Conservation (phyloP, 2,113 vertebrate species). For the Mesocricetus auratus region DNA sequence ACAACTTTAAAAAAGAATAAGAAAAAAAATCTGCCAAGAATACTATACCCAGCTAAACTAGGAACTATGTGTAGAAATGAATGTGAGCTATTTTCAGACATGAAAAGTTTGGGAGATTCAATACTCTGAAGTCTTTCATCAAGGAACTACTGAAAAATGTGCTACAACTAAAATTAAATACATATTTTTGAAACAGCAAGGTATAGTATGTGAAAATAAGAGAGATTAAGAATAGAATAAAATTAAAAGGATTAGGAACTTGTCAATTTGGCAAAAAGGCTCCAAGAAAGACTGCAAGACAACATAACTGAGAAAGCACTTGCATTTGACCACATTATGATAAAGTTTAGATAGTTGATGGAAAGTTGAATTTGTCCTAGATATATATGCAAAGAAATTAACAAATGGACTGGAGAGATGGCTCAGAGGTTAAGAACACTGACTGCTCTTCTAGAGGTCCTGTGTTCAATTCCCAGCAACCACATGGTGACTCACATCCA, state of each 20-base stretch:
- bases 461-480: too few species aligned
- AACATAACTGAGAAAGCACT: background rate
- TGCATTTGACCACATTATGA: background rate
- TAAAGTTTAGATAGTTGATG: background rate
- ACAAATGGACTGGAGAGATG: background rate
- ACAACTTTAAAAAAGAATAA: background rate
- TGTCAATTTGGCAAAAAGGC: background rate
- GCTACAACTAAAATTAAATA: background rate
- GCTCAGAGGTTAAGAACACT: too few species aligned
- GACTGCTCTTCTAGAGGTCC: too few species aligned
- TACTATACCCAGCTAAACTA: slow-evolving; percentile 14
- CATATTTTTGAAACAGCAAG: background rate
- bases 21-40: background rate
- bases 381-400: background rate
- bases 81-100: background rate
- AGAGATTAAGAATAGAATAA: background rate
- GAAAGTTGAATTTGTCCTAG: background rate
- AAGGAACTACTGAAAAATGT: background rate
- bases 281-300: background rate
- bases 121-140: background rate
- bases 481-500: too few species aligned
- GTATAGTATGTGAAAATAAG: background rate
- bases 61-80: background rate
- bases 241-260: background rate
- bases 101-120: background rate